phyloP scores from a whole-genome alignment of 2,797 vertebrate species.

The Urophycis tenuis region DNA sequence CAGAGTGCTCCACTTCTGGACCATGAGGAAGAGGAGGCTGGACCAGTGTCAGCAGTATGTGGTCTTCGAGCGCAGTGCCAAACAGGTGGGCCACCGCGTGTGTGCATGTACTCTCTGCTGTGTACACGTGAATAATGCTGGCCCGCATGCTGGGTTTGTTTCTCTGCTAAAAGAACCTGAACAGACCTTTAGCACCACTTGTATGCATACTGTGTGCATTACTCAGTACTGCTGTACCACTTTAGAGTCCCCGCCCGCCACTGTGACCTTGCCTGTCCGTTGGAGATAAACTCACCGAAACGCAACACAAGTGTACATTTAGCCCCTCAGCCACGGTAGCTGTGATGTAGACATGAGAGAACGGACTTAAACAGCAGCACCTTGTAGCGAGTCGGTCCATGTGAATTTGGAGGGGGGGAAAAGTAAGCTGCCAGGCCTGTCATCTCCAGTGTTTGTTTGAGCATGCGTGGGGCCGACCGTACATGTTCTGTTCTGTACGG shows the following conservation, averaged over 20 bases:
- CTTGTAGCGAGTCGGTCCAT: neutral
- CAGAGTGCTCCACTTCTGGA: conserved; percentile 96
- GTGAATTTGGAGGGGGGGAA: neutral
- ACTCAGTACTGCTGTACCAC: neutral
- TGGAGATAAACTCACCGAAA: no score
- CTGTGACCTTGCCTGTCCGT: no score
- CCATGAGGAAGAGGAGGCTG: conserved; percentile 91
- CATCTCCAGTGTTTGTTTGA: neutral
- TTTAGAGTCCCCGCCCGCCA: neutral
- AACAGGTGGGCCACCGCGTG: conserved; percentile 74
- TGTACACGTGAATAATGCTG: conserved; percentile 18
- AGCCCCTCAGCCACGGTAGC: neutral
- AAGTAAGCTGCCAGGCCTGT: neutral
- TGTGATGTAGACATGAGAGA: neutral
- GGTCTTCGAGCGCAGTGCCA: conserved; percentile 94
- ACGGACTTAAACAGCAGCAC: neutral
- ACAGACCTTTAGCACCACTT: neutral
- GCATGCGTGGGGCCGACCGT: neutral
- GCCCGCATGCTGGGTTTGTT: neutral
- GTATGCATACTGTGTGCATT: neutral
- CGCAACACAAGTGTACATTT: neutral
- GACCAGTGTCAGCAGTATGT: conserved; percentile 97
- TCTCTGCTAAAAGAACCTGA: neutral
- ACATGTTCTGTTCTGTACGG: conserved; percentile 15
- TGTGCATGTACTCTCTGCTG: neutral